These are phyloP conservation scores for Philantomba maxwellii DNA, from an alignment of 2,113 vertebrate species.

Conservation along the genomic window DNA sequence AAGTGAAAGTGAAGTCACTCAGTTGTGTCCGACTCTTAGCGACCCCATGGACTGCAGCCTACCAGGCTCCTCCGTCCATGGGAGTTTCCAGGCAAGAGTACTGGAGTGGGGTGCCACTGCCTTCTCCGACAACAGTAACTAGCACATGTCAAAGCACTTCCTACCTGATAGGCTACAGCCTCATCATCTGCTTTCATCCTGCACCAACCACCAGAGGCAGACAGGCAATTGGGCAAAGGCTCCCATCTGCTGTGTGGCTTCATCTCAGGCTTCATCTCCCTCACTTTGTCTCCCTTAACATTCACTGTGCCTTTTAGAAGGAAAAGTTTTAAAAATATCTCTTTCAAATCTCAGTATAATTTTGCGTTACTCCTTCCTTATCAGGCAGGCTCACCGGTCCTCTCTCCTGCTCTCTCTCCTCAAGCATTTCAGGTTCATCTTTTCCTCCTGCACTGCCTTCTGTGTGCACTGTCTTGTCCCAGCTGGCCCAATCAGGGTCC, in stretches of 20 bases:
- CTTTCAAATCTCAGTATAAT: not conserved
- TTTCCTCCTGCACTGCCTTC: not conserved
- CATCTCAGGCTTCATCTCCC: not conserved
- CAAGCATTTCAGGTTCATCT: not conserved
- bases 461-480: not conserved
- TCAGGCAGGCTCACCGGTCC: not conserved
- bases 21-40: rapidly evolving
- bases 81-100: too few species aligned
- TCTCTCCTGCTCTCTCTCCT: not conserved
- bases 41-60: too few species aligned
- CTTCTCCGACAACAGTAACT: not conserved
- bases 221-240: not conserved
- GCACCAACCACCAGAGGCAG: not conserved
- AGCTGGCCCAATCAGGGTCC: not conserved
- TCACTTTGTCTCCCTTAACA: not conserved
- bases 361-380: not conserved
- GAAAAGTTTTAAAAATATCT: not conserved
- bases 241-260: not conserved
- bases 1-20: too few species aligned
- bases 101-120: too few species aligned
- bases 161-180: not conserved
- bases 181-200: not conserved
- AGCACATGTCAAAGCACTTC: not conserved
- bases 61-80: too few species aligned
- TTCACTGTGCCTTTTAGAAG: not conserved